Evolutionary conservation across 2,888 invertebrate species (phyloP), one percentile per base, ranked within the genome.

Genomic region (Ceratothoa steindachneri): DNA sequence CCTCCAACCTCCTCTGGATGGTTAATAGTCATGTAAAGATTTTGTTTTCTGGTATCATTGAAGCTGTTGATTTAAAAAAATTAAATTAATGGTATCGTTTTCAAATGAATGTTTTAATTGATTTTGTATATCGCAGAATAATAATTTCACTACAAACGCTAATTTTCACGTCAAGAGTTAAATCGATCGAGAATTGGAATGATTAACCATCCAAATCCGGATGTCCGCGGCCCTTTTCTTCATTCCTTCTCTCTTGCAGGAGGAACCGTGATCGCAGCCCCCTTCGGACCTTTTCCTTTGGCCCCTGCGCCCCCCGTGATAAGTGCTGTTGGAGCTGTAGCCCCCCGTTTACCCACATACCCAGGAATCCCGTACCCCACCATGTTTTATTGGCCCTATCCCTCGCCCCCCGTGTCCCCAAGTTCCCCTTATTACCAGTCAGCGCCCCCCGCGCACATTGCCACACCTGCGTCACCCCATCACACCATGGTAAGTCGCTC

Each of bases 401-500:
- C 70, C 22, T 29, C 64, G 15, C 30, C 53, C 19, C 70, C 77
- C 5, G 77, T 77, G 19, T 77, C 77, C 15, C 77, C 77, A 22
- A 77, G 75, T 27, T 75, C 74, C n/a, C 73, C 75, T 2, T 77
- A 75, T 71, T 77, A 75, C 31, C 66, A 72, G 9, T 77, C 77
- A 29, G 74, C 75, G 9, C 74, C 75, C 9, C 77, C 55, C n/a
- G 24, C 60, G 24, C 60, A 72, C 28, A 66, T 76, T n/a, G 70
- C 75, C 4, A 67, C 75, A 7, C 72, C 75, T 29, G 69, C 75
- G 41, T 73, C 75, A 19, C 75, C 75, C 9, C 75, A 76, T 24
- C 77, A 75, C 31, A 77, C 77, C 52, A 77, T 77, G 31, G 77
- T 77, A 51, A 77, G 77, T 71, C 71, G 27, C 2, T 29, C 55